A percentile compares a stretch with the other conserved stretches of the same genome.
phyloP scores from a whole-genome alignment of 2,113 vertebrate species.

The Apodemus sylvaticus region DNA sequence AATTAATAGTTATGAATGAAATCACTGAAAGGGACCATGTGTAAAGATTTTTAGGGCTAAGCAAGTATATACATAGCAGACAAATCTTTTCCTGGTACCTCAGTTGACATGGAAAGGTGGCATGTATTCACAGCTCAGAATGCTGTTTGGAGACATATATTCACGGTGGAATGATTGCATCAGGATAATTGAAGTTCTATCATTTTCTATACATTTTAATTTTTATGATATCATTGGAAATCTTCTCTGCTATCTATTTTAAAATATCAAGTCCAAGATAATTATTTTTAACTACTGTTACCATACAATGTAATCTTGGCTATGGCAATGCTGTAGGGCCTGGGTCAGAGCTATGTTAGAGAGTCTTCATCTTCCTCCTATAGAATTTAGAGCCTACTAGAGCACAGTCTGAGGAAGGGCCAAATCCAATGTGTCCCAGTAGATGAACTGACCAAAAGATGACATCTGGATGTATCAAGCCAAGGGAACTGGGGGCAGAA shows the following conservation, averaged over 20 bases:
- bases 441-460: not conserved
- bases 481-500: too few relatives aligned
- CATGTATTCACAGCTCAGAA: not conserved
- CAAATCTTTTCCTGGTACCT: not conserved
- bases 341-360: fast-evolving
- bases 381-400: not conserved
- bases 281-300: not conserved
- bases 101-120: not conserved
- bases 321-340: too few relatives aligned
- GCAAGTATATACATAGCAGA: not conserved
- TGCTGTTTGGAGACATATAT: too few relatives aligned
- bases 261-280: not conserved
- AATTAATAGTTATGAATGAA: not conserved
- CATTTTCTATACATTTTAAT: not conserved
- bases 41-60: not conserved
- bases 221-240: not conserved
- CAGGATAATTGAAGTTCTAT: not conserved
- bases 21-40: not conserved
- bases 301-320: not conserved
- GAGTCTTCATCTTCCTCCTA: not conserved
- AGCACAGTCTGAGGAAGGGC: not conserved
- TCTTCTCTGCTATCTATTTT: not conserved
- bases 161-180: not conserved
- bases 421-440: not conserved
- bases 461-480: not conserved